These are phyloP conservation scores for Uloborus plumipes DNA, from an alignment of 2,888 invertebrate species.

Conservation along the genomic window DNA sequence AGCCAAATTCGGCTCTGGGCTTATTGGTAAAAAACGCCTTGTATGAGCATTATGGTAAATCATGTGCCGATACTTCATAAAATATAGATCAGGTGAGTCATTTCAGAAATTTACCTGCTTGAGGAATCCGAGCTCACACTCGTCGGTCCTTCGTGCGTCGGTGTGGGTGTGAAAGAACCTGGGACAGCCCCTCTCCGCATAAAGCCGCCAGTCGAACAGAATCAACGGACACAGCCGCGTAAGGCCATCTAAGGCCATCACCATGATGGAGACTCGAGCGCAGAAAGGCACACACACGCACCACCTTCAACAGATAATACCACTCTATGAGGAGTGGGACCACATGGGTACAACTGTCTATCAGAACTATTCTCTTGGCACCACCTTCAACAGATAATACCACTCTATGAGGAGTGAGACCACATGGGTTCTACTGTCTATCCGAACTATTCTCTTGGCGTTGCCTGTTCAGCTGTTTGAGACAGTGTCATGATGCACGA, in stretches of 20 bases:
- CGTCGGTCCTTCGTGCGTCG: constrained; percentile 51
- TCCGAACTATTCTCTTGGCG: too few species aligned
- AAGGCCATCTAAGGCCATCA: constrained; percentile 67
- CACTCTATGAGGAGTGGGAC: constrained; percentile 19
- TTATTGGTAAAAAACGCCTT: too few species aligned
- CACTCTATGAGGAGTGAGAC: constrained; percentile 19
- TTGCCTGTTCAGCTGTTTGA: too few species aligned
- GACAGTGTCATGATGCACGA: too few species aligned
- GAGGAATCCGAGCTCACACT: constrained; percentile 63
- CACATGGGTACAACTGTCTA: background rate
- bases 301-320: constrained; percentile 3
- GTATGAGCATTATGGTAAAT: too few species aligned
- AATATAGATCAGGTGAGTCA: too few species aligned
- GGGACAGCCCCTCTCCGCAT: constrained; percentile 67
- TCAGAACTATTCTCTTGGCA: too few species aligned
- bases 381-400: constrained; percentile 3
- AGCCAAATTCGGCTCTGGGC: too few species aligned
- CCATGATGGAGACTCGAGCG: constrained; percentile 58
- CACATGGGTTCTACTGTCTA: background rate
- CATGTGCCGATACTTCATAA: too few species aligned
- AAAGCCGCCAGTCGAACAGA: constrained; percentile 67
- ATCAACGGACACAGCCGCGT: constrained; percentile 67
- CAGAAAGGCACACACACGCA: background rate
- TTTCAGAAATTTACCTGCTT: constrained; percentile 53
- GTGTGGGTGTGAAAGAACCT: constrained; percentile 62